Evolutionary conservation across 1,140 invertebrate species (phyloP), one percentile per base, ranked within the genome.

Genomic region (Macrobrachium nipponense): DNA sequence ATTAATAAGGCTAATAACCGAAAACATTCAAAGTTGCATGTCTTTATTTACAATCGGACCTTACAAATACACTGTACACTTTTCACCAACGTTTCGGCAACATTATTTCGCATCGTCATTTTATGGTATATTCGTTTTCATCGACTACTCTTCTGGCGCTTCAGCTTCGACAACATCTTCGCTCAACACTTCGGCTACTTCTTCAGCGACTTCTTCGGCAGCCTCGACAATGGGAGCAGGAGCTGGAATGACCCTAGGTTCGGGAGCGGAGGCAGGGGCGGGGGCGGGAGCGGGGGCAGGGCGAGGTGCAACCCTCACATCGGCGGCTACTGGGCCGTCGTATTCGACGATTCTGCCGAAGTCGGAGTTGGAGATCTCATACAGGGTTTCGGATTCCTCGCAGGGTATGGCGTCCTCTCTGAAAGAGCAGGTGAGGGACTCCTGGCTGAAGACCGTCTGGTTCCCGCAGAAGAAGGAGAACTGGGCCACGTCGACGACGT

Each of bases 391-490:
- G 20, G 82, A 73, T 73, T 84, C 58, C n/a, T 44, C 73, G 75
- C 82, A 84, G n/a, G 82, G 82, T 61, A 84, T 77, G 82, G 82
- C 61, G n/a, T 78, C 78, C 51, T 61, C 58, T 11, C 73, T 20
- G 61, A 68, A 75, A 18, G 73, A 23, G 73, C 82, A 84, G 62
- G 75, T 70, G 44, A 77, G 73, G 62, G 73, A 70, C 73, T 78
- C 75, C 72, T 82, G 81, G 72, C 81, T 82, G 70, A 82, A 82
- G 51, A 82, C 70, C 15, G 81, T 82, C 72, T 82, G 81, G 81
- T 82, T 82, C 17, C 81, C 81, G 72, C 81, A 82, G 70, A 82
- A 75, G 81, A 82, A 82, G 81, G 81, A 82, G 81, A 82, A 82
- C 70, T 82, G 81, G 59, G 70, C 70, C 5, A 72, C 64, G 36